phyloP scores from a whole-genome alignment of 2,113 vertebrate genomes.

The Heptranchias perlo region DNA sequence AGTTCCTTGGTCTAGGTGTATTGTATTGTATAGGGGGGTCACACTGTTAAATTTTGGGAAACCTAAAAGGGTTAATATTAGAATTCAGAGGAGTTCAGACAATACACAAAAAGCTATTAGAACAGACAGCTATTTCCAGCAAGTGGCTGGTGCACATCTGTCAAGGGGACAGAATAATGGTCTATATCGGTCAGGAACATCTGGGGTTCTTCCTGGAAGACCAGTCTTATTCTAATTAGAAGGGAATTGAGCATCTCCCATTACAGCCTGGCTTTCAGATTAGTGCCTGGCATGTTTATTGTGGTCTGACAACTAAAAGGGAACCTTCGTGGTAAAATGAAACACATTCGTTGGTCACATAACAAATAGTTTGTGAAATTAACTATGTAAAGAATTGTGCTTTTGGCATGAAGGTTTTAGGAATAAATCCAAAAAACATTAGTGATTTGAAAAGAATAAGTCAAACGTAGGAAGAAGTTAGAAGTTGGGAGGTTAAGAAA shows the following conservation, averaged over 20 bases:
- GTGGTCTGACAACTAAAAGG: not conserved
- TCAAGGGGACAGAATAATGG: not conserved
- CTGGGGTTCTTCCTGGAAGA: not conserved
- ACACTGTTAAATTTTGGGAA: too few relatives aligned
- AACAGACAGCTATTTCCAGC: not conserved
- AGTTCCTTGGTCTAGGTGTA: too few relatives aligned
- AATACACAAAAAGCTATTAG: not conserved
- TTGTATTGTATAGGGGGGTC: too few relatives aligned
- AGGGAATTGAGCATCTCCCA: not conserved
- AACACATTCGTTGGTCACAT: not conserved
- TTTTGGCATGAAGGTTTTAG: too few relatives aligned
- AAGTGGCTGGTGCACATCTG: not conserved
- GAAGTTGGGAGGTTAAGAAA: too few relatives aligned
- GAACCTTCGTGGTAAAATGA: not conserved
- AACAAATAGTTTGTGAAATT: not conserved
- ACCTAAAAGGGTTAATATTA: not conserved
- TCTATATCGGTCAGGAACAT: not conserved
- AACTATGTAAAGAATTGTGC: not conserved
- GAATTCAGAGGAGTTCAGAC: not conserved
- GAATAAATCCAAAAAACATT: too few relatives aligned
- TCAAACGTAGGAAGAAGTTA: too few relatives aligned
- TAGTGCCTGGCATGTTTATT: not conserved
- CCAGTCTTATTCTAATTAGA: not conserved
- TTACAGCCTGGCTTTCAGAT: not conserved
- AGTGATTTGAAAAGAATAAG: too few relatives aligned